Evolutionary conservation across 1,140 invertebrate genomes (phyloP).

Genomic region (Drosophila nikananu): DNA sequence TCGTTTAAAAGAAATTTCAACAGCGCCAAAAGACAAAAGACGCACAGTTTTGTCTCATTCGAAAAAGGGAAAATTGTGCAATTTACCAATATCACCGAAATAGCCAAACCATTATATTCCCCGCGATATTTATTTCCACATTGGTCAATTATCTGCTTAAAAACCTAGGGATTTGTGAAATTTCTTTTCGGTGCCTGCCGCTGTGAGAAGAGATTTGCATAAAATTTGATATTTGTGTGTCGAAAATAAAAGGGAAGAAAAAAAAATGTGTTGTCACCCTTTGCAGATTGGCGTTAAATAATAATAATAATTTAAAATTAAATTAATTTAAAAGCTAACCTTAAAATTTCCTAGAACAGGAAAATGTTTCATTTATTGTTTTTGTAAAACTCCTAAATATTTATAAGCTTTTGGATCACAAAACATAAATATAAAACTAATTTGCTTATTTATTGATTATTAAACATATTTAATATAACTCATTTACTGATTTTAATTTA

Average conservation of each 20-base stretch:
- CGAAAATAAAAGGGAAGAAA: not conserved
- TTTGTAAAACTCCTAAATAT: too few species aligned
- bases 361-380: too few species aligned
- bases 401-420: too few species aligned
- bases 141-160: conserved; percentile 67
- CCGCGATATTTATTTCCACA: conserved; percentile 7
- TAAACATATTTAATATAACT: too few species aligned
- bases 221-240: conserved; percentile 66
- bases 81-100: conserved; percentile 45
- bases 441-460: too few species aligned
- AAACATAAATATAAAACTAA: too few species aligned
- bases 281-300: not conserved
- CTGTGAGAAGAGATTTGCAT: conserved; percentile 66
- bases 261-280: conserved; percentile 13
- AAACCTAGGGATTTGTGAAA: conserved; percentile 65
- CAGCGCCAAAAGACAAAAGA: conserved; percentile 25
- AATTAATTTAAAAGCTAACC: not conserved
- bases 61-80: conserved; percentile 42
- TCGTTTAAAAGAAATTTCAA: conserved; percentile 49
- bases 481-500: too few species aligned
- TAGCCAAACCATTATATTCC: conserved; percentile 29
- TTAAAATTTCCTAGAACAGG: too few species aligned
- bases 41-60: conserved; percentile 38
- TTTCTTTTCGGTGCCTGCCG: conserved; percentile 28
- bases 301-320: not conserved